A percentile compares a stretch with the other conserved stretches of the same genome.
Conservation (phyloP, 2,113 vertebrate genomes). For the Phylloscopus trochiloides region DNA sequence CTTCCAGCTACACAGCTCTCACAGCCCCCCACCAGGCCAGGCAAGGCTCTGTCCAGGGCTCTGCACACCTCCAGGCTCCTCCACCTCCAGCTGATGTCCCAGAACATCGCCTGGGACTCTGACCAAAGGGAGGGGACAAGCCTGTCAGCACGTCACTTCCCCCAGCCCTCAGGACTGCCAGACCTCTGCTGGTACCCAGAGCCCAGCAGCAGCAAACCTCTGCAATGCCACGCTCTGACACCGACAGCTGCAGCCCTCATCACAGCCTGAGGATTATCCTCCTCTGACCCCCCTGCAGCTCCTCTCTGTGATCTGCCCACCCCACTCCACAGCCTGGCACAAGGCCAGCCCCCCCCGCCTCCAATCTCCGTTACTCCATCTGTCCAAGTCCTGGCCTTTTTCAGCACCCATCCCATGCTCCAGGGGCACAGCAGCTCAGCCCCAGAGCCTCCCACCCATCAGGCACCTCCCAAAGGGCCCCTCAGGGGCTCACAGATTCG, state of each 20-base stretch:
- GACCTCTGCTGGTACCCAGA: background rate
- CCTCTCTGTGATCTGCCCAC: background rate
- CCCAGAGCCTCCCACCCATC: background rate
- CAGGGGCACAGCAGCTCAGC: background rate
- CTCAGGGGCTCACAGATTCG: background rate
- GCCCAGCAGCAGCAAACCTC: background rate
- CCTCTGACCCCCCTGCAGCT: background rate
- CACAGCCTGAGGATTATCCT: background rate
- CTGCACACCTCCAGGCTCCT: background rate
- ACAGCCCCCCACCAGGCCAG: accelerated
- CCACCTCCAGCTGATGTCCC: background rate
- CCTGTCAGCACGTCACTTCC: background rate
- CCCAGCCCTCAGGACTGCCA: background rate
- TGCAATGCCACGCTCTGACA: background rate
- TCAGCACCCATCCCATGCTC: background rate
- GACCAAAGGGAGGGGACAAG: background rate
- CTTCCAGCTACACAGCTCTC: background rate
- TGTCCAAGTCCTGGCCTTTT: constrained; percentile 25
- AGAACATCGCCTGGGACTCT: background rate
- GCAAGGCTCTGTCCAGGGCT: background rate
- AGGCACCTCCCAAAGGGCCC: background rate
- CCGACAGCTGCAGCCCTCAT: constrained; percentile 22
- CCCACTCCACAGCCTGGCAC: background rate
- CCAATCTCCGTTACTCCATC: background rate
- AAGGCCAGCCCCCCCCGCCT: background rate